Evolutionary conservation across 2,113 vertebrate species (phyloP).

Genomic region (Bambusicola thoracicus): DNA sequence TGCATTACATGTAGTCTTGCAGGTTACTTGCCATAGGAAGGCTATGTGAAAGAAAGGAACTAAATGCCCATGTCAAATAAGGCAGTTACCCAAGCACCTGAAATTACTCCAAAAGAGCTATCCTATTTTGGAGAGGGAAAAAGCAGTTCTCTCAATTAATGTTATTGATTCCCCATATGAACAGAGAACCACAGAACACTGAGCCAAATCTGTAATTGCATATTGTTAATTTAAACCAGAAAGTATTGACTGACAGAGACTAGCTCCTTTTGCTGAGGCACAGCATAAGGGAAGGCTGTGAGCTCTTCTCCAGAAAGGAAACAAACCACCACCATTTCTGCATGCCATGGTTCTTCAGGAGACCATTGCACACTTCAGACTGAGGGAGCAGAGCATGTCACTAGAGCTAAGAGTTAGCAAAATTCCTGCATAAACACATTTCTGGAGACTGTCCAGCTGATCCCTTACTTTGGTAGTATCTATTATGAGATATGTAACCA

Average conservation of each 20-base stretch:
- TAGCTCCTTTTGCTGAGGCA: background rate
- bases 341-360: accelerated
- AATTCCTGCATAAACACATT: background rate
- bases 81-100: background rate
- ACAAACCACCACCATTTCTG: background rate
- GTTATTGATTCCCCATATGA: background rate
- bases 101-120: background rate
- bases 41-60: background rate
- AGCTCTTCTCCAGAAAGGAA: background rate
- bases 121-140: background rate
- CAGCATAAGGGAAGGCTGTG: background rate
- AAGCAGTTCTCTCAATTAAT: background rate
- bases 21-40: background rate
- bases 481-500: background rate
- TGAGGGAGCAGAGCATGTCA: background rate
- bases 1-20: background rate
- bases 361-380: background rate
- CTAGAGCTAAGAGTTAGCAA: background rate
- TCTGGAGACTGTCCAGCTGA: background rate
- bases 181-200: background rate
- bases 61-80: background rate
- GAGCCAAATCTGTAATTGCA: background rate
- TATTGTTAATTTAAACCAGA: background rate
- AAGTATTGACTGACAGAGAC: background rate
- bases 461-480: background rate